Base-by-base conservation (phyloP, 2,888 invertebrate species). In the Corbicula japonica region DNA sequence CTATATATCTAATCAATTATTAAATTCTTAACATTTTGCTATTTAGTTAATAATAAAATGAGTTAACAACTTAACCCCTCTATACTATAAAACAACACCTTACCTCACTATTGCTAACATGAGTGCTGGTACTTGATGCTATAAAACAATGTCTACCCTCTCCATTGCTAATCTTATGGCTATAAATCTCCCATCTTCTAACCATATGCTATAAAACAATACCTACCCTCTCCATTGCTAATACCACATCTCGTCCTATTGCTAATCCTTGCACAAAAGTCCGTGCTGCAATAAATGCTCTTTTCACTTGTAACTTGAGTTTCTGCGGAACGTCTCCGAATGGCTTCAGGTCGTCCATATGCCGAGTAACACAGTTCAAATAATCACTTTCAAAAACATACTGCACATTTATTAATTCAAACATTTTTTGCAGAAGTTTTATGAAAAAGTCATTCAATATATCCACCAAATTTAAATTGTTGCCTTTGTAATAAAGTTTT, bases 261-360 rank as follows among this genome's bases (percentile, higher is more conserved):
- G 95, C 95, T 76, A 99, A 94, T 0, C 98, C 97, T 93, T 98
- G 98, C 84, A 97, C 97, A 94, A 98, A 98, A 65, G 98, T 97
- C 88, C 98, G 95, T 8, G 98, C 98, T 23, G 99, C 98, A 34
- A 98, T 97, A 94, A 99, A 98, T 0, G 98, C 97, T 60, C 98
- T 95, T 89, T 97, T 96, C 89, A 99, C 95, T 94, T 98, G 98
- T 77, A 96, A 95, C 12, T 97, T 96, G 80, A 99, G 95, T 94
- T 98, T 98, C 91, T 96, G 96, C 1, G 98, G 98, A 52, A 98
- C 97, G 93, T 98, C 98, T 30, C 98, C 98, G 92, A 99, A 99
- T 0, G 99, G 98, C 92, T 97, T 96, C 93, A 98, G 95, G 87
- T 97, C 97, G 69, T 96, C 96, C 98, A 99, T 98, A 93, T 97